phyloP scores from a whole-genome alignment of 2,888 invertebrate genomes.

The Chirona hameri region DNA sequence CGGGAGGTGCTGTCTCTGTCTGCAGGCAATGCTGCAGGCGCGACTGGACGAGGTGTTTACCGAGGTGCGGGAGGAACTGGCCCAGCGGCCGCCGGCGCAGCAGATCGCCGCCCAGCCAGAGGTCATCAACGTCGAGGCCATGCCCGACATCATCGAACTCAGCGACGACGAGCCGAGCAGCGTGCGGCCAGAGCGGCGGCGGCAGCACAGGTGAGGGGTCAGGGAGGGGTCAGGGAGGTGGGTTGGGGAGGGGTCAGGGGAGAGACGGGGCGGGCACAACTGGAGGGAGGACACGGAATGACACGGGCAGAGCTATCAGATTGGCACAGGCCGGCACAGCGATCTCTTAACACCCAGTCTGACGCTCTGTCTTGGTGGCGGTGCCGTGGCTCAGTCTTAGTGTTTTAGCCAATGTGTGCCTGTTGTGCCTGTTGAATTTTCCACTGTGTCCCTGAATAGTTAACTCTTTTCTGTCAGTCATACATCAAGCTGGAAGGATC shows the following conservation, averaged over 20 bases:
- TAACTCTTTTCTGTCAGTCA: no score
- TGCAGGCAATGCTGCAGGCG: slow-evolving; percentile 13
- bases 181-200: background rate
- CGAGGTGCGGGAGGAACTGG: slow-evolving; percentile 13
- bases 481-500: no score
- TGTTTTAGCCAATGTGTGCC: no score
- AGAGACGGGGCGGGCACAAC: no score
- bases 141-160: background rate
- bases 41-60: slow-evolving; percentile 28
- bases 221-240: background rate
- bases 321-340: no score
- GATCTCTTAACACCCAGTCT: no score
- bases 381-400: no score
- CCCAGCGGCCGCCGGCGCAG: background rate
- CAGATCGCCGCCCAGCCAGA: background rate
- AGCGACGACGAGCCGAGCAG: slow-evolving; percentile 3
- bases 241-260: background rate
- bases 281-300: no score
- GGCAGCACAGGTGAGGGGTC: background rate
- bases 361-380: no score
- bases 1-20: background rate
- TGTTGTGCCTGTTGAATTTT: no score
- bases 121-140: background rate
- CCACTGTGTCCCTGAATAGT: no score
- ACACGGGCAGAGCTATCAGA: no score